Evolutionary conservation across 2,888 invertebrate species (phyloP), one percentile per base, ranked within the genome.

Genomic region (Scaeva pyrastri): DNA sequence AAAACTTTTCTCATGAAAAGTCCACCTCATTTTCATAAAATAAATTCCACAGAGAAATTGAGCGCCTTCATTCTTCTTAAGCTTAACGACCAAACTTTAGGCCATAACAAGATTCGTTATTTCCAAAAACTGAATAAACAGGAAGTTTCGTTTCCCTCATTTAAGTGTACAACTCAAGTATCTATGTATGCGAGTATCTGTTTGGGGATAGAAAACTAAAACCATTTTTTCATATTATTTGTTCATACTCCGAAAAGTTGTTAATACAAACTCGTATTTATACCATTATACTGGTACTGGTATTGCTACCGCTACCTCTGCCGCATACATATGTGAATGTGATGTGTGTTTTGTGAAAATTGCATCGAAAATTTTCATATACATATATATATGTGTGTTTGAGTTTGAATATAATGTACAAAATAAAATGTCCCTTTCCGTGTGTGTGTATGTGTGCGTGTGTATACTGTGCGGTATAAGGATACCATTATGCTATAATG

Each of bases 91-190:
- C 55, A 78, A 72, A 78, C 72, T 78, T 62, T 78, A 64, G n/a
- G 36, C 64, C 48, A 78, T 72, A 78, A 72, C 26, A 62, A 72
- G 64, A 43, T 55, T 64, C 64, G 43, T 64, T 64, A 72, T 78
- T 72, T 72, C 23, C 14, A 62, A 62, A 16, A 55, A 45, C 62
- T 43, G 36, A 52, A 71, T 36, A 55, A 78, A 56, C 55, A 64
- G 45, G 39, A 72, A 64, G 39, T 56, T 72, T 55, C 8, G n/a
- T 31, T 26, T n/a, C n/a, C 12, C 26, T 14, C 31, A 52, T 66
- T 48, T 48, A 1, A 45, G 16, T 23, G 16, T 31, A 16, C n/a
- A n/a, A n/a, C n/a, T n/a, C n/a, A n/a, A n/a, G n/a, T n/a, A n/a
- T n/a, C n/a, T n/a, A n/a, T n/a, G n/a, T n/a, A n/a, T n/a, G n/a